Conservation (phyloP, 2,888 invertebrate species). For the Metacarcinus magister region DNA sequence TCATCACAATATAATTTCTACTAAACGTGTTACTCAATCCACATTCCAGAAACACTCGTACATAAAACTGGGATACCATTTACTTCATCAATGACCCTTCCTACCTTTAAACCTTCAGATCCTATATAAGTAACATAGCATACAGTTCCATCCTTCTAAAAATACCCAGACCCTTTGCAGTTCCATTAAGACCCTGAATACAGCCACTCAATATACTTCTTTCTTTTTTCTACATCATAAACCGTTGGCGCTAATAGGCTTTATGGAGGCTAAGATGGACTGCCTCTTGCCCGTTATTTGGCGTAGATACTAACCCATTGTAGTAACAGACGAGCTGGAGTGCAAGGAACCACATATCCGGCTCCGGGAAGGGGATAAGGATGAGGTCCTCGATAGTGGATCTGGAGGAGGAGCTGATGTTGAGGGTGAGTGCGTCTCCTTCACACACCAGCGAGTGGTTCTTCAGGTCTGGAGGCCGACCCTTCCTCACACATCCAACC, state of each 20-base stretch:
- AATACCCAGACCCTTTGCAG: background rate
- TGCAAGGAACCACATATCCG: slow-evolving; percentile 85
- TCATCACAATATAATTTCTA: background rate
- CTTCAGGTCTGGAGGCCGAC: slow-evolving; percentile 78
- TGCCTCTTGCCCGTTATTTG: too few species aligned
- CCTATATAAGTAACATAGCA: background rate
- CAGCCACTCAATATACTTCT: background rate
- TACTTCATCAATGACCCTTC: background rate
- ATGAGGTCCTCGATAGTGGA: slow-evolving; percentile 77
- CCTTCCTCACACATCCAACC: slow-evolving; percentile 84
- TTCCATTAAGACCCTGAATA: background rate
- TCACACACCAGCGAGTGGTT: slow-evolving; percentile 75
- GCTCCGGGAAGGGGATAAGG: slow-evolving; percentile 86
- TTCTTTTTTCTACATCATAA: too few species aligned
- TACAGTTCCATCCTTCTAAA: background rate
- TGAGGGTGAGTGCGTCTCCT: slow-evolving; percentile 72
- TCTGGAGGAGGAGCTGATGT: slow-evolving; percentile 81
- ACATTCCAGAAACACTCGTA: background rate
- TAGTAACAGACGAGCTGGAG: slow-evolving; percentile 85
- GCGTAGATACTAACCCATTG: slow-evolving; percentile 84
- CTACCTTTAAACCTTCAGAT: background rate
- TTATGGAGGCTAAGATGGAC: too few species aligned
- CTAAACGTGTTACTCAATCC: background rate
- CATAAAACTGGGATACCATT: background rate
- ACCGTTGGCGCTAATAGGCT: too few species aligned